phyloP scores from a whole-genome alignment of 92 coral and sea anemone species.

The Porites divaricata region DNA sequence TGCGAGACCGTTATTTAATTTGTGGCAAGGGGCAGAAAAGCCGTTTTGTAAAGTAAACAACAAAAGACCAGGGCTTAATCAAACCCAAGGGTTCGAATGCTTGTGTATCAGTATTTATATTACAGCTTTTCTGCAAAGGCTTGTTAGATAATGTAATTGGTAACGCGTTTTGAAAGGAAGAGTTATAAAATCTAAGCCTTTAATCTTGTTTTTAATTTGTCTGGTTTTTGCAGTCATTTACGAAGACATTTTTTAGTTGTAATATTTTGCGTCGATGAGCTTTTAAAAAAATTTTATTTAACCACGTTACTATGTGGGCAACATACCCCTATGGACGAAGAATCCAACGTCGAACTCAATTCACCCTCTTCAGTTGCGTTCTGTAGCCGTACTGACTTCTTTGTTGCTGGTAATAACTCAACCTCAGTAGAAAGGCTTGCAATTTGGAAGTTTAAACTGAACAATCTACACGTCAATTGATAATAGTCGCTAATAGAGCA shows the following conservation, averaged over 20 bases:
- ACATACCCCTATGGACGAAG: no score
- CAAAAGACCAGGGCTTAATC: background rate
- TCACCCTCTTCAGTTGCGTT: background rate
- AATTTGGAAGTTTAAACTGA: no score
- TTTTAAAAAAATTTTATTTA: background rate
- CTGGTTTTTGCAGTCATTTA: background rate
- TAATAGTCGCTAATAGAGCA: no score
- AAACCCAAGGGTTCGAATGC: background rate
- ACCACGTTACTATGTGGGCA: background rate
- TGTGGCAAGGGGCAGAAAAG: background rate
- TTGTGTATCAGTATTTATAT: background rate
- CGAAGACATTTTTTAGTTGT: slow-evolving; percentile 3
- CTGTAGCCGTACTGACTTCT: background rate
- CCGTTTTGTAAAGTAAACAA: slow-evolving; percentile 19
- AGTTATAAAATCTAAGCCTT: background rate
- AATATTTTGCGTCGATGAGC: background rate
- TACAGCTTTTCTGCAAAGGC: slow-evolving; percentile 3
- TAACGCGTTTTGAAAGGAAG: background rate
- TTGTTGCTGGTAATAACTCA: background rate
- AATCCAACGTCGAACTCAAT: background rate
- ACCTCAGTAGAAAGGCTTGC: no score
- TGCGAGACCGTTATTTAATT: background rate
- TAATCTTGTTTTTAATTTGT: slow-evolving; percentile 39
- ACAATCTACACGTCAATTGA: no score
- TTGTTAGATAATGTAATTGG: slow-evolving; percentile 28